Evolutionary conservation across 1,140 invertebrate species (phyloP), one percentile per base, ranked within the genome.

Genomic region (Campodea augens): DNA sequence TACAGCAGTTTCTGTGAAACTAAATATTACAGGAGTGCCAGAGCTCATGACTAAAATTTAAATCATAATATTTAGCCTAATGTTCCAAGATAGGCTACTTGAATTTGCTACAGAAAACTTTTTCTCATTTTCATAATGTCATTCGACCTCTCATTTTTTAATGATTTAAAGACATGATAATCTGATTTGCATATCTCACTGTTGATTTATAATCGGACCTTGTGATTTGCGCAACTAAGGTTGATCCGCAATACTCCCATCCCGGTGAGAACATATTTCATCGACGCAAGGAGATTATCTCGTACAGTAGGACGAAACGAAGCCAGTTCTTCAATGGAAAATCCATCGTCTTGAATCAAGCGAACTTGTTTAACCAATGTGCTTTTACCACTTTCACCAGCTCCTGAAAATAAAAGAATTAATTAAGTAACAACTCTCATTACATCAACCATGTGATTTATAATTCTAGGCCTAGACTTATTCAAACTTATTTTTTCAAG

Each of bases 341-440:
- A 82, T 22, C 78, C 78, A 58, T 77, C 75, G 49, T 77, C 75
- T 57, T 82, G 77, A 48, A 82, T 81, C 52, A 82, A 81, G 65
- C 76, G 75, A 73, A 78, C 77, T 56, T 78, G 75, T 59, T 78
- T 78, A 2, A 78, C 74, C 54, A 77, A 60, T 23, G 75, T 78
- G 57, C 73, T 75, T 58, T 78, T 78, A 5, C 75, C 75, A 54
- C 72, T 75, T 55, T 77, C 75, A 25, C 74, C 74, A 53, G 74
- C 73, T 45, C 73, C 73, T 68, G 50, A 7, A 55, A 55, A 37
- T 40, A 12, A 15, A 21, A 5, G 19, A 20, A 18, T 13, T 7
- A 39, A 5, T 39, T 39, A 12, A 39, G 7, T 5, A 7, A 39
- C 19, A 7, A 7, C 12, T 39, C 38, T 13, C 7, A 18, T 13